Base-by-base conservation (phyloP, 2,113 vertebrate genomes). In the Poicephalus gulielmi region DNA sequence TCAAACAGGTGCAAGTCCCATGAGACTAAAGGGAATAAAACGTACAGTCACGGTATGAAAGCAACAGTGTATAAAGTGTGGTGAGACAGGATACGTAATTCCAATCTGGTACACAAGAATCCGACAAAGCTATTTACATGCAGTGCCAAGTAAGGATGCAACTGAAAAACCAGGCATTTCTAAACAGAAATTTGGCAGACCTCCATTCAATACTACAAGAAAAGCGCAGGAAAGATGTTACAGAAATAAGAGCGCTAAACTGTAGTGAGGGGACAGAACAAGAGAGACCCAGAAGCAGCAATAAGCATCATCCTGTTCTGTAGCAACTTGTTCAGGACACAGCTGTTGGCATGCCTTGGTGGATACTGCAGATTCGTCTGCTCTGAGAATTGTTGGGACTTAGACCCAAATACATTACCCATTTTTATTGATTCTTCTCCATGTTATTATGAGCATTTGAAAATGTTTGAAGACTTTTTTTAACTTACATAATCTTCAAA, bases 91-190 rank as follows among this genome's bases (percentile, higher is more conserved):
- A 96, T 94, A 83, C 33, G 79, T 47, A 75, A 75, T 33, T 90
- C 80, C 86, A 95, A 15, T 84, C 80, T 90, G 80, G 76, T 88
- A 94, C 88, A 90, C 73, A 71, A 75, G 93, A 96, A 76, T 94
- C 80, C 71, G 80, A 94, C 88, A 94, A 86, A 87, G 78, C 63
- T 94, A 62, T 90, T 92, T 90, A 94, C 95, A 90, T n/a, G 57
- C 47, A 75, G 76, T 94, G 94, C 90, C 95, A 96, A 97, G 86
- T 64, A 94, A 95, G 92, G 93, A 96, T 94, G 90, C 62, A 92
- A 95, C 43, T 63, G 50, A 70, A 88, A 92, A 67, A 4, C 0
- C 70, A 94, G 93, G 55, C 80, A 53, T 80, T 90, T 86, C 79
- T 75, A 75, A 92, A 60, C 39, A 94, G 85, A 94, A 90, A 88